Evolutionary conservation across 2,797 vertebrate genomes (phyloP), one percentile per base, ranked within the genome.

Genomic region (Argentina silus): DNA sequence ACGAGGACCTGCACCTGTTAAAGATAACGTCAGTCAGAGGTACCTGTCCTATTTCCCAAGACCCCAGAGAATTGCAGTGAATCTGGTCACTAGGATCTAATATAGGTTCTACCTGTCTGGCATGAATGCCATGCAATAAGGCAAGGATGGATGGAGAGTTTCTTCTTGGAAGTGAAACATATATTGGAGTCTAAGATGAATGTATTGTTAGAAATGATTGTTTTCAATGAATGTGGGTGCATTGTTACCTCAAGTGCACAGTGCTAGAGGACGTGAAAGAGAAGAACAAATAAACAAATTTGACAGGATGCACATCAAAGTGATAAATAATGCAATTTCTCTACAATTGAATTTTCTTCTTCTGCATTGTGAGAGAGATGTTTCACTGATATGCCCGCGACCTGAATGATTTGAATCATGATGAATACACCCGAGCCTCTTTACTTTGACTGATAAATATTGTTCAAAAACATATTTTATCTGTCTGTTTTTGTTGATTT

Each of bases 1-100:
- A 66, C 59, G 62, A 65, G 73, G 80, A 83, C 71, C 65, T 63
- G 76, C 75, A 82, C 82, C 67, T 42, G 60, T 44, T 75, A 42
- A 15, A 81, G 85, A 92, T 92, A 87, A 87, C 70, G 81, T 85
- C 84, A 80, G 81, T 90, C 82, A 81, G 73, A 73, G 36, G 23
- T 15, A 1, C 3, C 66, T 48, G 75, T 42, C 69, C 75, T 51
- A 78, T 47, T 80, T 79, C 72, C 69, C 73, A 42, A 15, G 15
- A 11, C 45, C 60, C 63, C 63, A 59, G 50, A 76, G 63, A 6
- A 27, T 47, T 17, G 53, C 15, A 36, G 47, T n/a, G 53, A 15
- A 19, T 19, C 11, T 56, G 53, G 19, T 7, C 53, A 56, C 6
- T 19, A 56, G 53, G 27, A 36, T 36, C 27, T 36, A 48, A 48